Conservation (phyloP, 2,797 vertebrate genomes). For the Neoniphon sammara region DNA sequence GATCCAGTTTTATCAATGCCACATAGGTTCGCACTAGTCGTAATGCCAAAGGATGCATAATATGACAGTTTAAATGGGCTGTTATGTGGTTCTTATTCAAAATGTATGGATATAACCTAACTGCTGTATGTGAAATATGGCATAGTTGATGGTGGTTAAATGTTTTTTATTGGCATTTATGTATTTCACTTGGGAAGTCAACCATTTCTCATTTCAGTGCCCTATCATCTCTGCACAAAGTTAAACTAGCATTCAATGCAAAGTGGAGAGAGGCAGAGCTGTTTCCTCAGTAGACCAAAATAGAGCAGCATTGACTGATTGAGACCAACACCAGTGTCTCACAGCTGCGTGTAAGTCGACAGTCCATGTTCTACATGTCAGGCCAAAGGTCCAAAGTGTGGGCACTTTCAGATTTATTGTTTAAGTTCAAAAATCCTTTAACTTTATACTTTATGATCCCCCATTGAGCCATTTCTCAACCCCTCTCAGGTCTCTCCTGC, state of each 20-base stretch:
- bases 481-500: constrained; percentile 1
- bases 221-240: too few relatives aligned
- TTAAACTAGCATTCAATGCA: not conserved
- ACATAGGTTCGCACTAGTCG: too few relatives aligned
- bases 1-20: too few relatives aligned
- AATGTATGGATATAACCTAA: too few relatives aligned
- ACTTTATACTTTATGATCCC: constrained; percentile 3
- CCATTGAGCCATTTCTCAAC: constrained; percentile 5
- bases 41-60: too few relatives aligned
- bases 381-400: not conserved
- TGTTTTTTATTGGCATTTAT: too few relatives aligned
- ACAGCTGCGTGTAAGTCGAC: not conserved
- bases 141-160: too few relatives aligned
- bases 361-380: constrained; percentile 1
- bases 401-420: constrained; percentile 25
- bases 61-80: too few relatives aligned
- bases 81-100: too few relatives aligned
- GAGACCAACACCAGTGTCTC: constrained; percentile 2
- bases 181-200: too few relatives aligned
- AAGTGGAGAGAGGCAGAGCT: not conserved
- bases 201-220: too few relatives aligned
- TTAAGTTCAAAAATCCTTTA: constrained; percentile 1
- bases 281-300: not conserved
- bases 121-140: too few relatives aligned
- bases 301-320: constrained; percentile 19